Evolutionary conservation across 2,888 invertebrate species (phyloP), one percentile per base, ranked within the genome.

Genomic region (Trissoscelio sp.): DNA sequence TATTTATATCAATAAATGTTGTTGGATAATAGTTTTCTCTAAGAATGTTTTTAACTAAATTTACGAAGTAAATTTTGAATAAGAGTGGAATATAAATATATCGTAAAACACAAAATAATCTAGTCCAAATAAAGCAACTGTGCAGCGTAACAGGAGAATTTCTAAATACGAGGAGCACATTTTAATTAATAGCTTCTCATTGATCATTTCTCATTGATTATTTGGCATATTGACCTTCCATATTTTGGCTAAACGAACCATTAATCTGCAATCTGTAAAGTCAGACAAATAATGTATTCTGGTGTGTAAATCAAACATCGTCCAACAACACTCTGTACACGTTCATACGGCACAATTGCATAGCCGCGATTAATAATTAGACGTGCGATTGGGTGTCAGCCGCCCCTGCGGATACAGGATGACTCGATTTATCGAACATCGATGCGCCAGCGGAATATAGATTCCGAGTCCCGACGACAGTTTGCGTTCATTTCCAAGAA

Each of bases 321-420:
- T 51, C 70, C 51, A 72, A 81, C 64, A 70, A 69, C 66, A 62
- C 70, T 70, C 70, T 77, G 81, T 83, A 85, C 83, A 85, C 86
- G 85, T 83, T 83, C 86, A 60, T 62, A 78, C 53, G 80, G 83
- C 87, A 88, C 89, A 90, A 90, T 89, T 89, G 87, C 87, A 84
- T 87, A 85, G 86, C 86, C 87, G 83, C 87, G 87, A 89, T 90
- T 89, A 89, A 89, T 90, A 89, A 90, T 90, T 90, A 90, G 89
- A 88, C 88, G 87, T 83, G 86, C 88, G 86, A 88, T 88, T 88
- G 89, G 86, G 86, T 89, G 89, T 89, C 88, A 87, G 86, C 87
- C 86, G 82, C 81, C 83, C 80, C 83, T 85, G 85, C 85, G 85
- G 85, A 81, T 81, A 84, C 81, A 74, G 82, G 79, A 83, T 87